Percentiles rank a stretch among this genome's conserved stretches.
Conservation (phyloP, 2,888 invertebrate genomes). For the Agrochola macilenta region DNA sequence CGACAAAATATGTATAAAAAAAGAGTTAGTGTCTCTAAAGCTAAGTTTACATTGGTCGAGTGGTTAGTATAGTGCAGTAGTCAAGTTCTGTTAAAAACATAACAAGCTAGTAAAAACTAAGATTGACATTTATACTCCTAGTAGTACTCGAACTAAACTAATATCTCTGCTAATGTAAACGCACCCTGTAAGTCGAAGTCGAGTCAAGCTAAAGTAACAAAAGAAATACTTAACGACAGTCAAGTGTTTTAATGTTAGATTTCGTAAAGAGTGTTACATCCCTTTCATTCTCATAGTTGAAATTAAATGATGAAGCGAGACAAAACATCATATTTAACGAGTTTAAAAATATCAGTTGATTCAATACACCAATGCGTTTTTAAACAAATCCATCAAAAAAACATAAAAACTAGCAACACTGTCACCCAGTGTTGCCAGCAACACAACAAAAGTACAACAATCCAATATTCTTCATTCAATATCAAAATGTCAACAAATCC, state of each 20-base stretch:
- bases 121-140: neutral
- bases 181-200: conserved; percentile 16
- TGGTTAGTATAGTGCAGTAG: conserved; percentile 17
- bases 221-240: conserved; percentile 51
- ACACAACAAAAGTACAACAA: conserved; percentile 28
- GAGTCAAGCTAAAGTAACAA: conserved; percentile 46
- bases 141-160: conserved; percentile 21
- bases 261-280: neutral
- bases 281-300: conserved; percentile 3
- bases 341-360: neutral
- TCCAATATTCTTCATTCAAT: neutral
- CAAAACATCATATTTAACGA: conserved; percentile 6
- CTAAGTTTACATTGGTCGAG: conserved; percentile 42
- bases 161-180: conserved; percentile 39
- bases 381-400: neutral
- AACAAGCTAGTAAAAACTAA: conserved; percentile 1
- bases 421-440: conserved; percentile 16
- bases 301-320: conserved; percentile 21
- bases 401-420: conserved; percentile 30
- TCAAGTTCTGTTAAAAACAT: conserved; percentile 15
- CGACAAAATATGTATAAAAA: conserved; percentile 12
- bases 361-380: conserved; percentile 33
- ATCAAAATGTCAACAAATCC: conserved; percentile 13
- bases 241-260: conserved; percentile 53
- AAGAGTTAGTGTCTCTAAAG: neutral